Base-by-base conservation (phyloP, 2,797 vertebrate genomes). In the Epinephelus awoara region DNA sequence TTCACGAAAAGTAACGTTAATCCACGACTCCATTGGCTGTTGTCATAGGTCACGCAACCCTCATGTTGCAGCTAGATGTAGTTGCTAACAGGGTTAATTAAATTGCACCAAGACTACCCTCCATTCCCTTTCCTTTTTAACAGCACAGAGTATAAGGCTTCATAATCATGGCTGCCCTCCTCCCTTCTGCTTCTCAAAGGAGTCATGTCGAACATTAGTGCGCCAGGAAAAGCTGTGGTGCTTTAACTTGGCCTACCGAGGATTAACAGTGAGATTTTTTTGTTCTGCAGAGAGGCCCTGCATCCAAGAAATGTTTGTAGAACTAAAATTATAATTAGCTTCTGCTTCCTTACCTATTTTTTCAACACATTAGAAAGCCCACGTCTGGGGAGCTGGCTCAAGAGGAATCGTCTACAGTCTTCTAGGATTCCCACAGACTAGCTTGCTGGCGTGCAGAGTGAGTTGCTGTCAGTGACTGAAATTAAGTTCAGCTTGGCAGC, bases 251-350 rank as follows among this genome's bases (percentile, higher is more conserved):
- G 77, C 65, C 80, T 72, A 29, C 47, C 70, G 72, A 85, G 85
- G 81, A 92, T 88, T 75, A 72, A 72, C 69, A 29, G 50, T n/a
- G 40, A 56, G 12, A 21, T 54, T 83, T 76, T 64, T 57, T 72
- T 62, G 52, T 56, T 62, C 50, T 59, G 66, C 63, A 81, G 65
- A 82, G 64, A 49, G 58, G 80, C 82, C 74, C 57, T 44, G 58
- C 66, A 65, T 81, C 62, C 27, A 64, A 79, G 34, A 70, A 82
- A 70, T 85, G 50, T 85, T 87, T 89, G 75, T 75, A 25, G 71
- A 84, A 71, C 54, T 75, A 69, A 78, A 84, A 76, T 82, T 85
- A 62, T 80, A 86, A 91, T 88, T 82, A 82, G 59, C 63, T 51
- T 84, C 62, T 78, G 54, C 74, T 75, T 84, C 57, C 66, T 82